Conservation (phyloP, 2,113 vertebrate species). For the Muscicapa adusta region DNA sequence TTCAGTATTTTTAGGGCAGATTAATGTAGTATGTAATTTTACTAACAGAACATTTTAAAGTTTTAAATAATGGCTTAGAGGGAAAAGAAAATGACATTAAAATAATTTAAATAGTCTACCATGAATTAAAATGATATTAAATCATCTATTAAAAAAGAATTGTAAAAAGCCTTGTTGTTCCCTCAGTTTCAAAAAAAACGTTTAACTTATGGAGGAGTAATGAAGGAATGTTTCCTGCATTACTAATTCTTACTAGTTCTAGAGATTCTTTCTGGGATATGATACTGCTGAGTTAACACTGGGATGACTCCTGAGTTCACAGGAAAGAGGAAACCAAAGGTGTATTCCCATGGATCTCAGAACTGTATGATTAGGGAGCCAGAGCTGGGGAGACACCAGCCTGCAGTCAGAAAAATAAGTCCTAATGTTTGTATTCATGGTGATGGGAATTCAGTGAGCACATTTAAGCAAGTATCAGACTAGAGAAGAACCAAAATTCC, state of each 20-base stretch:
- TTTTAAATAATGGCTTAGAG: background rate
- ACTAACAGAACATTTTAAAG: background rate
- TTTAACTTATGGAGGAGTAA: background rate
- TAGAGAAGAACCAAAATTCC: background rate
- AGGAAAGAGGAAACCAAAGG: background rate
- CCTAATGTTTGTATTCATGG: background rate
- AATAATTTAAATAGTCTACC: background rate
- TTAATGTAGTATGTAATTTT: constrained; percentile 25
- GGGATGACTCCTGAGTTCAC: background rate
- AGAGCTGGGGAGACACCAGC: background rate
- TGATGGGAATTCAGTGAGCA: background rate
- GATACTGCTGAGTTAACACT: background rate
- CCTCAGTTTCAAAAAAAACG: background rate
- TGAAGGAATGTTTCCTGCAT: background rate
- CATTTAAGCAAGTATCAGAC: background rate
- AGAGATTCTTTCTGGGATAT: background rate
- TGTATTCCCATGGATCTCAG: background rate
- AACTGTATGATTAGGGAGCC: background rate
- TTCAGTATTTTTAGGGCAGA: background rate
- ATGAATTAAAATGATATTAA: background rate
- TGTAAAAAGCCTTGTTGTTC: background rate
- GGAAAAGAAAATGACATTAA: background rate
- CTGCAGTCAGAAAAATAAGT: background rate
- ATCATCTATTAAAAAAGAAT: background rate
- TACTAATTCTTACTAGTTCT: background rate